Evolutionary conservation across 1,140 invertebrate species (phyloP), one percentile per base, ranked within the genome.

Genomic region (Melitaea cinxia): DNA sequence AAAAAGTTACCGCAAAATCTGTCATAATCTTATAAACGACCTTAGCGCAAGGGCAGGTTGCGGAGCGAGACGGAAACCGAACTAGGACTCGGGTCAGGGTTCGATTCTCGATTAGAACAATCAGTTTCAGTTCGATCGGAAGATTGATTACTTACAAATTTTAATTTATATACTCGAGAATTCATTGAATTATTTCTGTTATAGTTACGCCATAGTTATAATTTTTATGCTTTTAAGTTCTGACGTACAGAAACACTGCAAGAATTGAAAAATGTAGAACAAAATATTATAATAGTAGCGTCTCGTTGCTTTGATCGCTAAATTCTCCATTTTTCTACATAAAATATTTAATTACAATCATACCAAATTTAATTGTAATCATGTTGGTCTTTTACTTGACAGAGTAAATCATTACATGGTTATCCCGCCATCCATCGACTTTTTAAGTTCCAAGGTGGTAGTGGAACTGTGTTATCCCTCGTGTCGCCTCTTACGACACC

Each of bases 1-100:
- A 63, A 63, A 55, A 17, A 55, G 17, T 24, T 55, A 62, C 52
- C 60, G 37, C 60, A 62, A 47, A 62, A 56, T 61, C 50, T 55
- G 60, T 62, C 60, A 62, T 62, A 62, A 62, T 55, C 60, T 30
- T 55, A 42, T 21, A 17, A 2, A n/a, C 60, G 60, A 30, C 60
- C 60, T 62, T 37, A n/a, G 6, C 0, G 52, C 60, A 62, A 55
- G 47, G 24, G 50, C 23, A n/a, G 9, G 49, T 14, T 21, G 5
- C 26, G 37, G 2, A 42, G 37, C 35, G 47, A 45, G 14, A 58
- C 42, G 19, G 26, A 47, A 47, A 58, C 10, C 7, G 14, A 58
- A 49, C 24, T 58, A 28, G 56, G 10, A 23, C n/a, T 15, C 5
- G 26, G 56, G 56, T 58, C 56, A 58, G 56, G 56, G 56, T 49